A percentile compares a stretch with the other conserved stretches of the same genome.
Conservation (phyloP, 2,113 vertebrate genomes). For the Rhizomys pruinosus region DNA sequence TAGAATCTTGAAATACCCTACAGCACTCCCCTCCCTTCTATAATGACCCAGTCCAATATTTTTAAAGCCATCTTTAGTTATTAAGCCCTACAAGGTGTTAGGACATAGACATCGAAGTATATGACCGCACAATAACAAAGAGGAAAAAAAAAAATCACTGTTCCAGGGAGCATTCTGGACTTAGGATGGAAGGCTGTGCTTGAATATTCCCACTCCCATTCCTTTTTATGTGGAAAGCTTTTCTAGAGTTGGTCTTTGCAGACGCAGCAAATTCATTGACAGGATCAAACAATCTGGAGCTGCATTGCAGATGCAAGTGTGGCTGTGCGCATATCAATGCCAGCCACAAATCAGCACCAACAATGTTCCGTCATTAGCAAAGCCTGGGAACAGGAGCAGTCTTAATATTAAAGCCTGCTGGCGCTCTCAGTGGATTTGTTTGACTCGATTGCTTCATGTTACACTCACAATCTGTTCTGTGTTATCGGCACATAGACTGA, state of each 20-base stretch:
- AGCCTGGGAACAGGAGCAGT: slow-evolving; percentile 73
- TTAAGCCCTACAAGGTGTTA: slow-evolving; percentile 26
- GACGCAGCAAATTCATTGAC: slow-evolving; percentile 62
- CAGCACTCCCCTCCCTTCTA: background rate
- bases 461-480: slow-evolving; percentile 86
- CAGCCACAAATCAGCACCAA: slow-evolving; percentile 82
- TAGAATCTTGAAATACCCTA: slow-evolving; percentile 41
- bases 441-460: slow-evolving; percentile 82
- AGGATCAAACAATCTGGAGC: slow-evolving; percentile 63
- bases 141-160: slow-evolving; percentile 12
- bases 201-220: background rate
- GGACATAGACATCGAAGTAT: background rate
- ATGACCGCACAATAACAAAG: slow-evolving; percentile 30
- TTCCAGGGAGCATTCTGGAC: background rate
- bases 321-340: slow-evolving; percentile 68
- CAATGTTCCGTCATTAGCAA: slow-evolving; percentile 85
- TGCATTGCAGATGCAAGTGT: slow-evolving; percentile 72
- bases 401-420: slow-evolving; percentile 83
- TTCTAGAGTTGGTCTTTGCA: slow-evolving; percentile 53
- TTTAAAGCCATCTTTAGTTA: slow-evolving; percentile 51
- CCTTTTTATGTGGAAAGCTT: slow-evolving; percentile 21
- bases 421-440: slow-evolving; percentile 79
- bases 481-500: slow-evolving; percentile 78
- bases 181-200: background rate
- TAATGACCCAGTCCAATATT: slow-evolving; percentile 30